Evolutionary conservation across 2,797 vertebrate genomes (phyloP), one percentile per base, ranked within the genome.

Genomic region (Hafferia zeledoni): DNA sequence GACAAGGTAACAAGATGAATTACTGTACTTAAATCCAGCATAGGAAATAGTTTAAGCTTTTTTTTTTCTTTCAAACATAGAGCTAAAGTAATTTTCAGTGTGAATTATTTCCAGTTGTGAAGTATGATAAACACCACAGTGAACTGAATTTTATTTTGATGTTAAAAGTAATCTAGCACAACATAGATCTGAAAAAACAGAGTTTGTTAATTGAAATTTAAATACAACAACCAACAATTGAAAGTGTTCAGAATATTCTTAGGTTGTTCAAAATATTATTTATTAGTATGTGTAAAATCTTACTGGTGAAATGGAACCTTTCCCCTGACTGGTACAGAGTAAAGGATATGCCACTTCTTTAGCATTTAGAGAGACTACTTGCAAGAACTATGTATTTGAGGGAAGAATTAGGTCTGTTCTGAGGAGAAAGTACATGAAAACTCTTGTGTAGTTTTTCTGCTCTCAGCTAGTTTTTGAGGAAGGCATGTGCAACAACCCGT

Each of bases 11-110:
- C 10, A 84, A 52, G 87, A 87, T 44, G 23, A 75, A 83, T 63
- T 81, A 80, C 9, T 64, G 39, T 83, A 83, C 41, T 92, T 91
- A 96, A 92, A 86, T 68, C 19, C 74, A 72, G 53, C 27, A 68
- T 11, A 77, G 37, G 41, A 81, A 86, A 71, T 70, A 56, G 46
- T 64, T 37, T 35, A 68, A 89, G 23, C 5, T 37, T 76, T 70
- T 77, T 55, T 72, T 68, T 65, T 69, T 56, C 60, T 67, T 27
- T 64, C 37, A 87, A 85, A 70, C 0, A 1, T 28, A 79, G 13
- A 88, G 61, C 41, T 56, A 67, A 82, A 87, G 63, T 63, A 75
- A 79, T 70, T 89, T 85, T 63, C 59, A 63, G 10, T 27, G 23
- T 65, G 55, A 93, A 64, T 75, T 72, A 53, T 82, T 77, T 86